Evolutionary conservation across 1,140 invertebrate genomes (phyloP).

Genomic region (Geopemphigus sp.): DNA sequence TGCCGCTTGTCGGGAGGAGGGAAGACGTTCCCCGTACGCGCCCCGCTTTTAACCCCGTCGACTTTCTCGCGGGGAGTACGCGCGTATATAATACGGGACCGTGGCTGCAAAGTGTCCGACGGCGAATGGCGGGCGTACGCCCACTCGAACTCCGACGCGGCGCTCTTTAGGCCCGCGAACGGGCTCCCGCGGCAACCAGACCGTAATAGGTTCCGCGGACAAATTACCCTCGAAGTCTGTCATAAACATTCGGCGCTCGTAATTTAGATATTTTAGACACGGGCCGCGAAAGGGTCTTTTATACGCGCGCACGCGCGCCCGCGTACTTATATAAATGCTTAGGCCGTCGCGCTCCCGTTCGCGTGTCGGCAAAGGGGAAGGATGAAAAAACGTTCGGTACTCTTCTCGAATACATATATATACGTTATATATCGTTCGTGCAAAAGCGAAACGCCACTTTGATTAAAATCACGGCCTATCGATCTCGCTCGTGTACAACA

Average conservation of each 20-base stretch:
- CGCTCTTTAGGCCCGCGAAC: too few relatives aligned
- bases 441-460: conserved; percentile 6
- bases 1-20: too few relatives aligned
- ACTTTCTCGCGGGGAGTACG: background rate
- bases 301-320: background rate
- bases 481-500: background rate
- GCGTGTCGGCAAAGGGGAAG: background rate
- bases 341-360: background rate
- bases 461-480: conserved; percentile 24
- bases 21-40: background rate
- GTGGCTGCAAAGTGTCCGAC: too few relatives aligned
- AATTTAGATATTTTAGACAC: conserved; percentile 43
- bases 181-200: background rate
- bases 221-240: conserved; percentile 30
- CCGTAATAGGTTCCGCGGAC: conserved; percentile 11
- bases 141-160: conserved; percentile 23
- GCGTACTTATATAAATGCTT: background rate
- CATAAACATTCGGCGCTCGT: conserved; percentile 40
- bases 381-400: background rate
- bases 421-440: background rate
- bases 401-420: background rate
- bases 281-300: background rate
- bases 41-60: conserved; percentile 29
- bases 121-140: background rate
- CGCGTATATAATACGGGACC: too few relatives aligned